These are phyloP conservation scores for Probaryconus sp. DNA, from an alignment of 1,140 invertebrate genomes.

Conservation along the genomic window DNA sequence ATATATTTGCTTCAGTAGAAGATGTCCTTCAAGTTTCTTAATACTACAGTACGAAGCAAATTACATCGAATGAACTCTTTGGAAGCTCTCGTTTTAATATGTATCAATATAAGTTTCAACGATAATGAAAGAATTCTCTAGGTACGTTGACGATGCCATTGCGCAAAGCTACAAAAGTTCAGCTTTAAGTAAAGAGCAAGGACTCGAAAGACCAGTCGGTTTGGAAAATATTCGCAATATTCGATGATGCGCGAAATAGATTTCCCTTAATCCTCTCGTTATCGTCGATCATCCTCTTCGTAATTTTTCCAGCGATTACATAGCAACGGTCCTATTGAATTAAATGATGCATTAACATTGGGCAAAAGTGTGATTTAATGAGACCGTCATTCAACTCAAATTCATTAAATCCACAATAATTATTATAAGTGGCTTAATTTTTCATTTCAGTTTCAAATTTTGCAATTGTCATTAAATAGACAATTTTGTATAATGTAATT, in stretches of 20 bases:
- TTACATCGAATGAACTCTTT: too few species aligned
- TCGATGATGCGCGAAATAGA: slow-evolving; percentile 54
- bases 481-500: too few species aligned
- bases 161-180: slow-evolving; percentile 46
- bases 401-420: slow-evolving; percentile 30
- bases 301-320: slow-evolving; percentile 47
- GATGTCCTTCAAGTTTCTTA: too few species aligned
- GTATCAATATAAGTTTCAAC: neutral
- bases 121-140: slow-evolving; percentile 44
- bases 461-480: too few species aligned
- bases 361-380: slow-evolving; percentile 36
- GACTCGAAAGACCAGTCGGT: slow-evolving; percentile 40
- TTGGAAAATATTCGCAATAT: slow-evolving; percentile 51
- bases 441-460: slow-evolving; percentile 17
- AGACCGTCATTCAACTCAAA: slow-evolving; percentile 21
- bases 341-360: slow-evolving; percentile 53
- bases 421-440: neutral
- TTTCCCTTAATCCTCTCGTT: slow-evolving; percentile 55
- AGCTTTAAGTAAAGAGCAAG: slow-evolving; percentile 51
- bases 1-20: too few species aligned
- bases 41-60: too few species aligned
- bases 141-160: slow-evolving; percentile 19
- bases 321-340: slow-evolving; percentile 40
- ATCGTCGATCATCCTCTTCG: slow-evolving; percentile 49
- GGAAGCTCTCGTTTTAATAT: neutral